These are phyloP conservation scores for Diorhabda sublineata DNA, from an alignment of 1,140 invertebrate genomes.

Conservation along the genomic window DNA sequence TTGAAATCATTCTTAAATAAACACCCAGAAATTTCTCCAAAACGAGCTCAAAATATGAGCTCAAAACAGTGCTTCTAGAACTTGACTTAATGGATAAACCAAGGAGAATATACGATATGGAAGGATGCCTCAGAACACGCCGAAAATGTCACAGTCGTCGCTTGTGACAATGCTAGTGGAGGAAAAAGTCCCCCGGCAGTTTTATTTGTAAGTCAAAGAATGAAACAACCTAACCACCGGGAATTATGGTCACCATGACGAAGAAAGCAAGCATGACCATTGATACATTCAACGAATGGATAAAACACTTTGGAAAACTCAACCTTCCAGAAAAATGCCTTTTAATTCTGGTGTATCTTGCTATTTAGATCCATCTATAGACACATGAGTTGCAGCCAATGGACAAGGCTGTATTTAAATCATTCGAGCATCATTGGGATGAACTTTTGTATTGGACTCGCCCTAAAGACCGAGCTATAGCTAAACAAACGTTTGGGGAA, in stretches of 20 bases:
- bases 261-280: too few relatives aligned
- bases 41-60: constrained; percentile 41
- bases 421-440: neutral
- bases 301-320: too few relatives aligned
- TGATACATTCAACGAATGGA: too few relatives aligned
- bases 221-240: constrained; percentile 39
- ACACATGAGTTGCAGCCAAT: constrained; percentile 16
- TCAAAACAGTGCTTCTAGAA: constrained; percentile 35
- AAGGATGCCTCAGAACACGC: constrained; percentile 40
- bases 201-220: constrained; percentile 43
- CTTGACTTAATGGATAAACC: constrained; percentile 35
- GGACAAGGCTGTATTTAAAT: too few relatives aligned
- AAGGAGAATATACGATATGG: constrained; percentile 44
- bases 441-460: constrained; percentile 11
- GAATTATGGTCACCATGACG: constrained; percentile 22
- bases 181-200: constrained; percentile 42
- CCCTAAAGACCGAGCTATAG: constrained; percentile 3
- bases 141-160: too few relatives aligned
- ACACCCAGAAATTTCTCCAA: constrained; percentile 27
- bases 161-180: constrained; percentile 37
- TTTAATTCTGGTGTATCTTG: constrained; percentile 43
- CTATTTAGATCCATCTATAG: constrained; percentile 39
- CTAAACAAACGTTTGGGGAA: constrained; percentile 16
- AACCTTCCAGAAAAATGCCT: constrained; percentile 31
- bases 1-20: constrained; percentile 30